Conservation (phyloP, 23 tunicate genomes). For the Trididemnum nubilum region DNA sequence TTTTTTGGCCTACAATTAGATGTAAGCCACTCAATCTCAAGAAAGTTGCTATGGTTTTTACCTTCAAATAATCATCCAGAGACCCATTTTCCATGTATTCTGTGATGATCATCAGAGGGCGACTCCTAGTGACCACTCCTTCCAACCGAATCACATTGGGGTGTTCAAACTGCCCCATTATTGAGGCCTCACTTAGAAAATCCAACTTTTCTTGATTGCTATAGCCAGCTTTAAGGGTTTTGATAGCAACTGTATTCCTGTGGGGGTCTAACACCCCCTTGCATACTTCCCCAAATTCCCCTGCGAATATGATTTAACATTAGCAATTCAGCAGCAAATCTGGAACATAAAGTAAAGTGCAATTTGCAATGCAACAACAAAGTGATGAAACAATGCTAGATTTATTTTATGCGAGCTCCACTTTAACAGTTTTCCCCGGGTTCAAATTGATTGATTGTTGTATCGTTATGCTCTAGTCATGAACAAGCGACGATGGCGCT, state of each 20-base stretch:
- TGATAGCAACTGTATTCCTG: constrained; percentile 64
- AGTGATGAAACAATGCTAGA: too few species aligned
- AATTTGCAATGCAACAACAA: too few species aligned
- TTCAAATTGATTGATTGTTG: too few species aligned
- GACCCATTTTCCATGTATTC: constrained; percentile 98
- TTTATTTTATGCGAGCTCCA: too few species aligned
- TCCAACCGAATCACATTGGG: constrained; percentile 93
- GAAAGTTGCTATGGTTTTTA: too few species aligned
- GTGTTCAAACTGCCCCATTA: constrained; percentile 97
- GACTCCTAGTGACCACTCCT: constrained; percentile 86
- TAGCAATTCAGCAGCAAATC: background rate
- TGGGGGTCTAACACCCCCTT: constrained; percentile 58
- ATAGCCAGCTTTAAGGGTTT: constrained; percentile 88
- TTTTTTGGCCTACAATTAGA: too few species aligned
- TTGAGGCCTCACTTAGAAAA: constrained; percentile 84
- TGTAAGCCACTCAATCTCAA: too few species aligned
- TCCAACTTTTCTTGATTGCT: constrained; percentile 82
- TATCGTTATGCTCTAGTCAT: too few species aligned
- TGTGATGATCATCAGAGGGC: constrained; percentile 91
- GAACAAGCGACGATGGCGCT: too few species aligned
- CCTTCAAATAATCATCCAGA: constrained; percentile 75
- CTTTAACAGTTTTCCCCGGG: too few species aligned
- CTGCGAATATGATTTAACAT: constrained; percentile 33
- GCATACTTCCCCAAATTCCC: constrained; percentile 94
- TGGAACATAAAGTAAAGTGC: too few species aligned